Base-by-base conservation (phyloP, 2,888 invertebrate species). In the Trachelus tabidus region DNA sequence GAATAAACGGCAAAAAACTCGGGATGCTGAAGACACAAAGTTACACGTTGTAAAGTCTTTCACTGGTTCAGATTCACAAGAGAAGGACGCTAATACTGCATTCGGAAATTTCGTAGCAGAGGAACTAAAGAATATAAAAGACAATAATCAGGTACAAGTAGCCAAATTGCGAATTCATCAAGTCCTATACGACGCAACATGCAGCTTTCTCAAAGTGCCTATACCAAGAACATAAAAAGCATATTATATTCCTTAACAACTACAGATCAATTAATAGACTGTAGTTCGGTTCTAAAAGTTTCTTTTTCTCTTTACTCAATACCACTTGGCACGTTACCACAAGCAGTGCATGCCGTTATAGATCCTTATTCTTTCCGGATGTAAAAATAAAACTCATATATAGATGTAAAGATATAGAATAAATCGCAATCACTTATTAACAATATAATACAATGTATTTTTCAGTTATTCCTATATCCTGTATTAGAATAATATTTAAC, bases 141-240 rank as follows among this genome's bases (percentile, higher is more conserved):
- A 78, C 34, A 73, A 34, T 30, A 76, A 73, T 35, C 78, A 78
- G 15, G 73, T 78, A 4, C 78, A 78, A 31, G 33, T 78, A 30
- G 78, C 78, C 15, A 78, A 78, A 68, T 73, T 78, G 73, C 76
- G 75, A 34, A 78, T 78, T 76, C 78, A 78, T 34, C 78, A 78
- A 76, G 71, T 78, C 37, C 73, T 78, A 12, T 78, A 75, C 68
- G 78, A 78, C 34, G 78, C 78, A 15, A 78, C 78, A 37, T 40
- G 78, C 9, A 78, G 78, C 31, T 78, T 76, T 56, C 35, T 78
- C 30, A 78, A 78, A 78, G 78, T 78, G 23, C 78, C 78, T 11
- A 78, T 78, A 40, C 78, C 78, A 31, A 69, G 76, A 35, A 34
- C 75, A 31, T 78, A 30, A 74, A 37, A 23, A 40, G 23, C 23